Percentiles rank a stretch among this genome's conserved stretches.
Evolutionary conservation across 2,888 invertebrate species (phyloP).

Genomic region (Sphaerophoria rueppellii): DNA sequence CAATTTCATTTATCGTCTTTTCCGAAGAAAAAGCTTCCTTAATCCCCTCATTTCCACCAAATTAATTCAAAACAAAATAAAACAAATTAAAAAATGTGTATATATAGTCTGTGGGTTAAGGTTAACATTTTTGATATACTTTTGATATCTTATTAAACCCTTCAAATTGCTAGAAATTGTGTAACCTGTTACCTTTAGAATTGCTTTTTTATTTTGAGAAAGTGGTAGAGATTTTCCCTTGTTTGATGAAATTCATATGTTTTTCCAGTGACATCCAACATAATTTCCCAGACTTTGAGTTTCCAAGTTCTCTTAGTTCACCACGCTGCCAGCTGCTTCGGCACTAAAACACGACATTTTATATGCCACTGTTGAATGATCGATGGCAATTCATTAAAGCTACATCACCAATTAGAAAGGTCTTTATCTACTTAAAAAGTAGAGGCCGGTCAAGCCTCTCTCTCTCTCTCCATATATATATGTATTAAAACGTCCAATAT

Average conservation of each 20-base stretch:
- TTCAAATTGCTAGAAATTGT: background rate
- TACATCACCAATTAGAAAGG: slow-evolving; percentile 70
- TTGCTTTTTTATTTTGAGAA: too few species aligned
- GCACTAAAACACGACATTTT: slow-evolving; percentile 1
- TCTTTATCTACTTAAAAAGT: slow-evolving; percentile 15
- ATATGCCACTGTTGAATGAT: slow-evolving; percentile 49
- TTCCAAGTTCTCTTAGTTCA: slow-evolving; percentile 13
- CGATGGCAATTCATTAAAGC: slow-evolving; percentile 69
- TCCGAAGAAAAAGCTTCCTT: slow-evolving; percentile 47
- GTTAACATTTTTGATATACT: background rate
- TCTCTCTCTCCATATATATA: too few species aligned
- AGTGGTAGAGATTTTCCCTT: too few species aligned
- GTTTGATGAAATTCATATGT: too few species aligned
- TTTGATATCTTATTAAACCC: background rate
- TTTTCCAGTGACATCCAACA: background rate
- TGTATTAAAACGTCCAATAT: too few species aligned
- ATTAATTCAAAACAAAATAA: slow-evolving; percentile 31
- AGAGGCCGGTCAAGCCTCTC: background rate
- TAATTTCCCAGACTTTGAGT: background rate
- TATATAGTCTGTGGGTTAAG: background rate
- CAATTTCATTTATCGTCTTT: slow-evolving; percentile 44
- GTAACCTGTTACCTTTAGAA: background rate
- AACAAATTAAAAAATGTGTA: slow-evolving; percentile 39
- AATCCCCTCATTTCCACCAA: slow-evolving; percentile 40
- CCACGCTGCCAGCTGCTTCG: background rate